Conservation (phyloP, 2,888 invertebrate species). For the Campoplex capitator region DNA sequence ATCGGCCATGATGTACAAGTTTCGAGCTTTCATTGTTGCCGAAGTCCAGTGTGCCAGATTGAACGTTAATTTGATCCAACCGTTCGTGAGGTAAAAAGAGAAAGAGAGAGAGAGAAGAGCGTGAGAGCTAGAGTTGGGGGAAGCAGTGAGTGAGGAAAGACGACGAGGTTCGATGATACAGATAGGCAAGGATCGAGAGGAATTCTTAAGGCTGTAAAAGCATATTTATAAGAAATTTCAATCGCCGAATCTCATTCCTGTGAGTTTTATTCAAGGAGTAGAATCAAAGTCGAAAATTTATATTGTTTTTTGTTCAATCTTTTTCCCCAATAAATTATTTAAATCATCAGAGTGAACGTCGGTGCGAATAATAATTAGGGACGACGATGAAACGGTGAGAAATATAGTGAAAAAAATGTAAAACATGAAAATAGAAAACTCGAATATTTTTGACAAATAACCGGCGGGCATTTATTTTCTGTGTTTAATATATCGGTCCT, state of each 20-base stretch:
- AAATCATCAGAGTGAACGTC: not conserved
- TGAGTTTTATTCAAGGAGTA: not conserved
- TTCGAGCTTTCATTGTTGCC: conserved; percentile 59
- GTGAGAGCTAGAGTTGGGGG: not conserved
- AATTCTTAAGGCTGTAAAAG: not conserved
- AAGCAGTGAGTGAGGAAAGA: not conserved
- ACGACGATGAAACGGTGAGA: not conserved
- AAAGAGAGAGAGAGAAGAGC: conserved; percentile 5
- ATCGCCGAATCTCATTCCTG: not conserved
- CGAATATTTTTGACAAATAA: not conserved
- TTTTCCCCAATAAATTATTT: not conserved
- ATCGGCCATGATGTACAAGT: conserved; percentile 57
- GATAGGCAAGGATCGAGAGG: not conserved
- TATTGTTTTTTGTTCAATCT: not conserved
- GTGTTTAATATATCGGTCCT: not conserved
- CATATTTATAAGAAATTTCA: not conserved
- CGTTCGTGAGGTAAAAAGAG: conserved; percentile 26
- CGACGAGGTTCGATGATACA: not conserved
- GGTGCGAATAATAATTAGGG: not conserved
- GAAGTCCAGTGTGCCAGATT: conserved; percentile 48
- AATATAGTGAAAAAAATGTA: not conserved
- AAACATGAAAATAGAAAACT: not conserved
- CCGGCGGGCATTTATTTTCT: not conserved
- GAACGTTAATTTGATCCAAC: conserved; percentile 63
- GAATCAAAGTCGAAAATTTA: not conserved